A percentile compares a stretch with the other conserved stretches of the same genome.
These are phyloP conservation scores for Arctia plantaginis DNA, from an alignment of 2,888 invertebrate species.

Conservation along the genomic window DNA sequence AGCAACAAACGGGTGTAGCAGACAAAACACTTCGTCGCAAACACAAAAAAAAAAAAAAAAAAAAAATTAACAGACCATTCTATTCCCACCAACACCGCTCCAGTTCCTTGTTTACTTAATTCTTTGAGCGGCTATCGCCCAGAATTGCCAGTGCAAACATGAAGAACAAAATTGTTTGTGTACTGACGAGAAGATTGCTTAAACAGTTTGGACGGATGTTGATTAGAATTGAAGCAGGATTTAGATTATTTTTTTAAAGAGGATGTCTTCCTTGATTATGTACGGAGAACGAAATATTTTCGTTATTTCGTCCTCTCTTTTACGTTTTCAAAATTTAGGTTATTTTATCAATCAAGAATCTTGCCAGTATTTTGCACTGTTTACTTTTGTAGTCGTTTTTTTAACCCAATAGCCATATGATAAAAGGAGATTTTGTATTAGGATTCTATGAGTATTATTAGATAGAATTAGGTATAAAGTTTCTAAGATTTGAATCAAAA, in stretches of 20 bases:
- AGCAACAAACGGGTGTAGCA: background rate
- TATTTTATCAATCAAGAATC: background rate
- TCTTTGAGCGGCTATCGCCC: conserved; percentile 32
- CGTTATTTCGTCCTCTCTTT: background rate
- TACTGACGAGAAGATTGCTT: conserved; percentile 37
- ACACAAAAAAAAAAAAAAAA: too few species aligned
- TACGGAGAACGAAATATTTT: conserved; percentile 10
- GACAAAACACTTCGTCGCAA: background rate
- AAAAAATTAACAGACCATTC: too few species aligned
- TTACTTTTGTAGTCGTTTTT: too few species aligned
- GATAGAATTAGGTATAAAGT: too few species aligned
- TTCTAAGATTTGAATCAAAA: background rate
- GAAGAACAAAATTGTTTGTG: conserved; percentile 37
- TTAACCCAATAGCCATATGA: too few species aligned
- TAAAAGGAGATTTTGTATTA: too few species aligned
- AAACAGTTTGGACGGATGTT: conserved; percentile 30
- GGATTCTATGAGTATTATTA: too few species aligned
- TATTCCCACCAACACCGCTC: background rate
- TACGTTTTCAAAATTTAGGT: background rate
- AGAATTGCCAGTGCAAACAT: conserved; percentile 33
- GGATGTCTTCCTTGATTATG: conserved; percentile 19
- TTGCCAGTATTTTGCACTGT: too few species aligned
- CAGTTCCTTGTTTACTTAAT: conserved; percentile 36
- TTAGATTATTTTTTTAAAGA: conserved; percentile 17
- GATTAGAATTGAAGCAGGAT: conserved; percentile 41